These are phyloP conservation scores for Eutrigla gurnardus DNA, from an alignment of 2,797 vertebrate species.

Conservation along the genomic window DNA sequence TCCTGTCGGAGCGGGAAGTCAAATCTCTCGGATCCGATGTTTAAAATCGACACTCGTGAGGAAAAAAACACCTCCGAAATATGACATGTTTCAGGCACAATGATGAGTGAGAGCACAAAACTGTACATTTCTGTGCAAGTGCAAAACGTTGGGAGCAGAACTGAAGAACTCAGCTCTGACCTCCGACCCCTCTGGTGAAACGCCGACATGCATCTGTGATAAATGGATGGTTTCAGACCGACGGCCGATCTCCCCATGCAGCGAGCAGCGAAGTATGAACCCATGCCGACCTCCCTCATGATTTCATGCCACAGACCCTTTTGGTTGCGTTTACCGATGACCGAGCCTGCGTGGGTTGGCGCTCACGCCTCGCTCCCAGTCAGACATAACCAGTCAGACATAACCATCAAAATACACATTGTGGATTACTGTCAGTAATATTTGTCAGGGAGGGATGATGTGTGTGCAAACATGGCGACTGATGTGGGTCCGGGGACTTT, in stretches of 20 bases:
- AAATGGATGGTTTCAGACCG: no score
- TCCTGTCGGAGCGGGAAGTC: background rate
- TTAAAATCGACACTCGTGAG: background rate
- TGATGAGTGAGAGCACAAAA: slow-evolving; percentile 58
- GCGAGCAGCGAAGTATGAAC: no score
- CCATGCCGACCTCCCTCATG: no score
- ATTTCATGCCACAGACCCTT: no score
- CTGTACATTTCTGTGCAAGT: slow-evolving; percentile 60
- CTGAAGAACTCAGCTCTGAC: slow-evolving; percentile 6
- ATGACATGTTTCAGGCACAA: slow-evolving; percentile 57
- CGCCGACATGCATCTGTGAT: background rate
- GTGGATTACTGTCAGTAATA: background rate
- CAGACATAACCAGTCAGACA: no score
- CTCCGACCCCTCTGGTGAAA: background rate
- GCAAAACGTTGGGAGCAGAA: slow-evolving; percentile 54
- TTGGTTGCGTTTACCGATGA: no score
- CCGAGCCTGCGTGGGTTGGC: no score
- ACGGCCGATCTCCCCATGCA: no score
- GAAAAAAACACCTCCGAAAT: slow-evolving; percentile 5
- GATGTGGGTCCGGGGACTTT: background rate
- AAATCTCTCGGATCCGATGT: background rate
- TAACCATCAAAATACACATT: no score
- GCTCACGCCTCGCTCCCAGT: no score
- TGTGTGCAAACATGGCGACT: slow-evolving; percentile 3
- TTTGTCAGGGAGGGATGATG: no score